Evolutionary conservation across 2,113 vertebrate genomes (phyloP), one percentile per base, ranked within the genome.

Genomic region (Clupea harengus): DNA sequence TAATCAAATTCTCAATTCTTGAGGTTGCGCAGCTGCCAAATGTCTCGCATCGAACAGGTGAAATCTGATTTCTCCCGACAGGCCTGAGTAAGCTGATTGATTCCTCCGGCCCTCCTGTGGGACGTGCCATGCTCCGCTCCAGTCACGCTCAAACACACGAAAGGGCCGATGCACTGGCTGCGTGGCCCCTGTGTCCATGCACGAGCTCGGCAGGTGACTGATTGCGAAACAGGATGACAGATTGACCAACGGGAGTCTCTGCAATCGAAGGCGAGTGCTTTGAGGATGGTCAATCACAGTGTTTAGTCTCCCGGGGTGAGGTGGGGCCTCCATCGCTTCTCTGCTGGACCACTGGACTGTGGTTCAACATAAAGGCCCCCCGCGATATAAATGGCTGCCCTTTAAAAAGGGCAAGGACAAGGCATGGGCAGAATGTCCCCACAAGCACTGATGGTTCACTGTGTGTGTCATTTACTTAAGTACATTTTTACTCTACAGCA

Each of bases 21-120:
- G 13, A 10, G 25, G 0, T 78, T 44, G 28, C 28, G 28, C 64
- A 8, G 25, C 1, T 78, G 72, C 72, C 4, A 32, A 78, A 13
- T 39, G 72, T 15, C 28, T 78, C 72, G 11, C 81, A 86, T 86
- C 83, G 83, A 89, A 86, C 87, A 88, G 85, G 84, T 80, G 52
- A 20, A 86, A 85, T 89, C 83, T 83, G 87, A 89, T 88, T 88
- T 87, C 81, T 82, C 87, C 75, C 81, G 89, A 85, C 87, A 89
- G 83, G 78, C 45, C 83, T 86, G 54, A 83, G 83, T 67, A 49
- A 47, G 85, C 44, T 81, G 83, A 88, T 88, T 89, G 85, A 89
- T 89, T 86, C 84, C 82, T 8, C n/a, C 8, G 13, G 28, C 78
- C 54, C 60, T 45, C 18, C 81, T 78, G 46, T 49, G 82, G 25